A percentile compares a stretch with the other conserved stretches of the same genome.
Evolutionary conservation across 2,113 vertebrate genomes (phyloP).

Genomic region (Sinocyclocheilus maitianheensis): DNA sequence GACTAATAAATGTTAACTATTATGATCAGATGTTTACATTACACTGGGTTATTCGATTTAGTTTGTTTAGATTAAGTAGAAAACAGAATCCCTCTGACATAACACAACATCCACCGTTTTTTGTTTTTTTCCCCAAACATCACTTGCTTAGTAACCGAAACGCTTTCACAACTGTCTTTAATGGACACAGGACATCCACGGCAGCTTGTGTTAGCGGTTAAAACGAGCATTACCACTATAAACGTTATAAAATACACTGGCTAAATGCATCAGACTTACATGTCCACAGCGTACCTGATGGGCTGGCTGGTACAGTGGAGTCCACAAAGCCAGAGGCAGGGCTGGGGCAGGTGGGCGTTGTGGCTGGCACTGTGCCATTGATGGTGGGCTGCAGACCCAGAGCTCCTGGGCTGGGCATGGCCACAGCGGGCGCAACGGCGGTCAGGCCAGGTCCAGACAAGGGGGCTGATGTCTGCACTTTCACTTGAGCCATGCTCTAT

Average conservation of each 20-base stretch:
- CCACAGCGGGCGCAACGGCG: conserved; percentile 76
- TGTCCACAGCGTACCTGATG: conserved; percentile 71
- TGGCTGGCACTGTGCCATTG: conserved; percentile 84
- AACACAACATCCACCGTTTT: neutral
- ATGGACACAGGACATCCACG: neutral
- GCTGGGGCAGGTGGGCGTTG: conserved; percentile 78
- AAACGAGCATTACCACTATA: neutral
- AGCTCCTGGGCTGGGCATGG: conserved; percentile 81
- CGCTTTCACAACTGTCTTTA: neutral
- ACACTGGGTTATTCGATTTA: neutral
- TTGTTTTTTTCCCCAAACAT: conserved; percentile 18
- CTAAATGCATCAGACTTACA: neutral
- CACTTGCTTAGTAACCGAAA: neutral
- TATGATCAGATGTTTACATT: neutral
- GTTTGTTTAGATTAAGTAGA: neutral
- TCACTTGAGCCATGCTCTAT: conserved; percentile 92
- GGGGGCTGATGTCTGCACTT: conserved; percentile 87
- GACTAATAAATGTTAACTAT: neutral
- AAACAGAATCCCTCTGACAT: neutral
- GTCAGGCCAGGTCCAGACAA: conserved; percentile 83
- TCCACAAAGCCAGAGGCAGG: conserved; percentile 81
- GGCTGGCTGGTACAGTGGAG: conserved; percentile 74
- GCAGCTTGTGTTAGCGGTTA: neutral
- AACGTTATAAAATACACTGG: neutral
- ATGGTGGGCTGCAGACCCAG: conserved; percentile 84